Base-by-base conservation (phyloP, 2,797 vertebrate genomes). In the Rhabdomys pumilio region DNA sequence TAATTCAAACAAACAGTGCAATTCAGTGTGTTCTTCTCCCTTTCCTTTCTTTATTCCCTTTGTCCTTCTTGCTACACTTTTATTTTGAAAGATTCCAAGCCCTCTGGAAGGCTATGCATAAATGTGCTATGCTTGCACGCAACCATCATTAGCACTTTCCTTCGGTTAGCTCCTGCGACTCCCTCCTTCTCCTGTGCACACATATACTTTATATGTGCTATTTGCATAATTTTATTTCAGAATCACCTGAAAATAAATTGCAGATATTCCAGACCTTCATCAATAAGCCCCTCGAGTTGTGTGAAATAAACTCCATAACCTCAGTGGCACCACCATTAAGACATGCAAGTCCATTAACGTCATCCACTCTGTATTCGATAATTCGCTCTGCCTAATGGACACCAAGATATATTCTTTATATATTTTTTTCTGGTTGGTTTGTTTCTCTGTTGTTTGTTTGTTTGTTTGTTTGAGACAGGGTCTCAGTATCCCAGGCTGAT, bases 201-300 rank as follows among this genome's bases (percentile, higher is more conserved):
- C 29, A 47, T 10, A 81, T 20, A 72, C 26, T 41, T n/a, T 67
- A 9, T 20, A 44, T 53, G 12, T 24, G 82, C 20, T 29, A 24
- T 80, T 20, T 44, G 24, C 81, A 81, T 67, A 92, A 73, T 81
- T 91, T 95, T 80, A 81, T n/a, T 85, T 73, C 38, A 31, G 20
- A 87, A 63, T 26, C 53, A 87, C 79, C 72, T 94, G 82, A 90
- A 91, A 92, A 92, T 87, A 80, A 90, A 82, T 59, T 88, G n/a
- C 34, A 93, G 19, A 53, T 20, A 80, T 83, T 53, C 47, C 50
- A 41, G 75, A 13, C 31, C 31, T 67, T 92, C 69, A 29, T 90
- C 65, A 57, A 50, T 90, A 91, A 88, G 41, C 73, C 75, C 47
- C 81, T 91, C 15, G 83, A 92, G 72, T 75, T 88, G 1, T 29